A percentile compares a stretch with the other conserved stretches of the same genome.
These are phyloP conservation scores for Acleris holmiana DNA, from an alignment of 2,888 invertebrate species.

Conservation along the genomic window DNA sequence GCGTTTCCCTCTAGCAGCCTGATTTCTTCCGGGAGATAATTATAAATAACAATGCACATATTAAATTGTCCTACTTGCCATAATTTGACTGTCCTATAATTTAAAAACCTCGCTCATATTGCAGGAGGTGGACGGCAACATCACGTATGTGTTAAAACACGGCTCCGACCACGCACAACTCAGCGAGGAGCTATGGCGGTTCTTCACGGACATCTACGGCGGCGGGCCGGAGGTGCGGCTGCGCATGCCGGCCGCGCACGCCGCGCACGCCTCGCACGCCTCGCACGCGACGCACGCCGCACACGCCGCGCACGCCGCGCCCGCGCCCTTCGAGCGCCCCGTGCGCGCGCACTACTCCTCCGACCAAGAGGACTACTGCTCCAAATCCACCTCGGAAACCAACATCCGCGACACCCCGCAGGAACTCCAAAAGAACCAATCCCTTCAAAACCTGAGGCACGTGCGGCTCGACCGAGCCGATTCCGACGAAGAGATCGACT, in stretches of 20 bases:
- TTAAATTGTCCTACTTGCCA: too few relatives aligned
- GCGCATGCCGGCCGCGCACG: constrained; percentile 51
- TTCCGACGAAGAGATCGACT: constrained; percentile 69
- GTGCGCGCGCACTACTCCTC: constrained; percentile 68
- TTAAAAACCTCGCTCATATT: too few relatives aligned
- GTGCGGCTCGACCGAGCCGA: constrained; percentile 58
- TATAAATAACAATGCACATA: too few relatives aligned
- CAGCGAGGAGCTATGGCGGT: constrained; percentile 93
- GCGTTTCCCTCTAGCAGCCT: too few relatives aligned
- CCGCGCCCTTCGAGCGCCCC: constrained; percentile 40
- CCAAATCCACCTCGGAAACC: constrained; percentile 69
- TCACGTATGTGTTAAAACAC: constrained; percentile 67
- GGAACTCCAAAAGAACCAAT: constrained; percentile 76
- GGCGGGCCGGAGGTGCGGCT: constrained; percentile 93
- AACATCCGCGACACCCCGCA: constrained; percentile 64
- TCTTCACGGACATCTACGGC: constrained; percentile 93
- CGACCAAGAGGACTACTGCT: constrained; percentile 74
- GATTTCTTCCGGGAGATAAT: too few relatives aligned
- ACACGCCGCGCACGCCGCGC: constrained; percentile 46
- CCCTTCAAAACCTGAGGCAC: constrained; percentile 71
- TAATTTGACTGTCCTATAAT: too few relatives aligned
- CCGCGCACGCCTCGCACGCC: constrained; percentile 5
- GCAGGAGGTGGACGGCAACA: constrained; percentile 72
- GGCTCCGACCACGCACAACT: constrained; percentile 90
- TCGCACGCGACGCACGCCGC: constrained; percentile 46